Percentiles rank a stretch among this genome's conserved stretches.
Conservation (phyloP, 2,797 vertebrate genomes). For the Malurus splendens region DNA sequence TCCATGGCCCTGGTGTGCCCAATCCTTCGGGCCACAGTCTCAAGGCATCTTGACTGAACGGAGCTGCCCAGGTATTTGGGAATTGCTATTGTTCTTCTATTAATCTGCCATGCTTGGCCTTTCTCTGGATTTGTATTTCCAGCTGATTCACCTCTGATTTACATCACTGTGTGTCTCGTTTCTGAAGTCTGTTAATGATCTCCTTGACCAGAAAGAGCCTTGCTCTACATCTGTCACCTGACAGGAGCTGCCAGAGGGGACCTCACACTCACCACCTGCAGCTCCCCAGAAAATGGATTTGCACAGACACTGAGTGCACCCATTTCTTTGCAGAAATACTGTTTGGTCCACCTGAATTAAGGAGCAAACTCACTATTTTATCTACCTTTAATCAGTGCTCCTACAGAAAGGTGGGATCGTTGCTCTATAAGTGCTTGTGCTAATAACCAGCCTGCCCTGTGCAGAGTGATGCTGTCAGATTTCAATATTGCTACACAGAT, state of each 20-base stretch:
- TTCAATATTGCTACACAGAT: constrained; percentile 2
- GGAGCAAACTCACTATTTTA: neutral
- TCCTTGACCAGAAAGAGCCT: neutral
- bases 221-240: neutral
- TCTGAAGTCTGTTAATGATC: neutral
- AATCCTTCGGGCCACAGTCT: neutral
- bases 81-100: neutral
- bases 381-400: neutral
- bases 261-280: neutral
- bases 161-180: neutral
- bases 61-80: neutral
- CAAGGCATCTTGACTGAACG: neutral
- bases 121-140: neutral
- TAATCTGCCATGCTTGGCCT: neutral
- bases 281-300: neutral
- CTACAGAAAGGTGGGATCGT: neutral
- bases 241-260: neutral
- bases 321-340: neutral
- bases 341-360: neutral
- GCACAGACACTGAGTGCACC: neutral
- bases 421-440: neutral
- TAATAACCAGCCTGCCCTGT: neutral
- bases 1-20: neutral
- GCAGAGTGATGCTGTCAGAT: neutral
- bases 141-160: neutral